Base-by-base conservation (phyloP, 2,888 invertebrate species). In the Tineola bisselliella region DNA sequence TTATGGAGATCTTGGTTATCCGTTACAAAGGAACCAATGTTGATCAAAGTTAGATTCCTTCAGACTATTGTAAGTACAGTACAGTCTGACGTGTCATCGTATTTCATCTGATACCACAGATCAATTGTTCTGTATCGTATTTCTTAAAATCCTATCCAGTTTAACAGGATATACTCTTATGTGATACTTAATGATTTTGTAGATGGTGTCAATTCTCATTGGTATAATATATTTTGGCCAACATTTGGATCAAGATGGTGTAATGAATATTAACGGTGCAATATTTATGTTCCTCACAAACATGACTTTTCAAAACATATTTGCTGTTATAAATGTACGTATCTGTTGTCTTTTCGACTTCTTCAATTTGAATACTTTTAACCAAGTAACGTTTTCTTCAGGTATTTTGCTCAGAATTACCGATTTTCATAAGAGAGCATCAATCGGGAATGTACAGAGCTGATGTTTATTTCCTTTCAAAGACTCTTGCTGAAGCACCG, bases 281-380 rank as follows among this genome's bases (percentile, higher is more conserved):
- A 88, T 97, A 61, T 97, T 96, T 77, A 91, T 97, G 72, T 93
- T 96, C 74, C 89, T 96, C 58, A 95, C 95, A 13, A 96, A 95
- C 73, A 94, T 96, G 92, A 97, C 97, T 6, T 97, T 97, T 79
- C 95, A 96, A 70, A 97, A 96, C 77, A 92, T 96, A n/a, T 97
- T 97, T 73, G 95, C 96, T 63, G 97, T 98, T 48, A 92, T 97
- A 62, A 94, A 94, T 77, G 98, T 97, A 81, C 91, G 93, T 88
- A 62, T 15, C n/a, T n/a, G n/a, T n/a, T 48, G 10, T 15, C 2
- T 48, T 17, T 31, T 44, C 25, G 19, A 17, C 54, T 60, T 44
- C 13, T 8, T 44, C 8, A 44, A n/a, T n/a, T n/a, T n/a, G n/a
- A n/a, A n/a, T n/a, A n/a, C n/a, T n/a, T n/a, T n/a, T n/a, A 44